Percentiles rank a stretch among this genome's conserved stretches.
phyloP scores from a whole-genome alignment of 2,888 invertebrate species.

The Euproctis similis region DNA sequence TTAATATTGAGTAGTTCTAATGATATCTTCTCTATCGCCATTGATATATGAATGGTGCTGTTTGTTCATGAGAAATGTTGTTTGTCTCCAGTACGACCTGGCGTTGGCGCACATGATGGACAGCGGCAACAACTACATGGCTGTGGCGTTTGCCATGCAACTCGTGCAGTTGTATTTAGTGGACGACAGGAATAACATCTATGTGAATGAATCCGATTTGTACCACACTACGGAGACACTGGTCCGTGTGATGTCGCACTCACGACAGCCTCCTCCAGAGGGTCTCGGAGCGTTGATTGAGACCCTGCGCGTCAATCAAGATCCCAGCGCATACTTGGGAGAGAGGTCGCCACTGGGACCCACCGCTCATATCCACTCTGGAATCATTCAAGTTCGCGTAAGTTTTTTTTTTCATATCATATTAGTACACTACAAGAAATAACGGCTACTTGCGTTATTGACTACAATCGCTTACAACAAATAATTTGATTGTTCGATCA shows the following conservation, averaged over 20 bases:
- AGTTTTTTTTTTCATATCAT: no score
- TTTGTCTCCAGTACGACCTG: conserved; percentile 80
- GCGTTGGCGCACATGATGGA: conserved; percentile 91
- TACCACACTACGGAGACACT: conserved; percentile 91
- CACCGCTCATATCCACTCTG: conserved; percentile 93
- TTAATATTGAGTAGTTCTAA: no score
- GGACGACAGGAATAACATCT: conserved; percentile 85
- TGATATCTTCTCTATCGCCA: no score
- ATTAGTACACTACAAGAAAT: no score
- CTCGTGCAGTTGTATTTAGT: conserved; percentile 90
- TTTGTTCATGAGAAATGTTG: no score
- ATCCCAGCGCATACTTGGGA: conserved; percentile 81
- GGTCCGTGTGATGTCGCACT: conserved; percentile 83
- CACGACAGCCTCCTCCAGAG: conserved; percentile 87
- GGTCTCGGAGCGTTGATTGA: conserved; percentile 89
- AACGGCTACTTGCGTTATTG: no score
- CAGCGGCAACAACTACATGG: conserved; percentile 85
- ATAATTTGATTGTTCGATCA: no score
- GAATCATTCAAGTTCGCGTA: conserved; percentile 88
- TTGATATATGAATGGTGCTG: no score
- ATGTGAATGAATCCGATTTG: conserved; percentile 88
- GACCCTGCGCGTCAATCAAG: conserved; percentile 83
- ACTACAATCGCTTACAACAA: no score
- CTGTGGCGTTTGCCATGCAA: conserved; percentile 93
- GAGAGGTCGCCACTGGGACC: conserved; percentile 88